These are phyloP conservation scores for Acropora tenuis DNA, from an alignment of 64 coral and sea anemone species.

Conservation along the genomic window DNA sequence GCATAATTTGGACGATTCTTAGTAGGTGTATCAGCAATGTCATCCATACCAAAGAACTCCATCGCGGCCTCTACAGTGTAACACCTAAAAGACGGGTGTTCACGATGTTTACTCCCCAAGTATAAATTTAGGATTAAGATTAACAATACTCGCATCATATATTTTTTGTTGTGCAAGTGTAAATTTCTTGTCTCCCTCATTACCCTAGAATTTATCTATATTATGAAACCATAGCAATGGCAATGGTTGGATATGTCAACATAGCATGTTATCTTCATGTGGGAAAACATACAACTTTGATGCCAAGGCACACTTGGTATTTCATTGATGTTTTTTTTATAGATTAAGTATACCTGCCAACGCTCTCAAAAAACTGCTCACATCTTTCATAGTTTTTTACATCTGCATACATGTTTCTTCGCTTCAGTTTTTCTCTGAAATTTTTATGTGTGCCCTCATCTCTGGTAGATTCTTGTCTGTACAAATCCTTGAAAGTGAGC, in stretches of 20 bases:
- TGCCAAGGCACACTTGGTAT: neutral
- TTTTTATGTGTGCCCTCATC: neutral
- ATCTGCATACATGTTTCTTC: conserved; percentile 1
- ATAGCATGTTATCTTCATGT: neutral
- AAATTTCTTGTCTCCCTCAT: neutral
- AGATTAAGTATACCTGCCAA: conserved; percentile 1
- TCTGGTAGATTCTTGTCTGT: conserved; percentile 1
- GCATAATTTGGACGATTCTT: conserved; percentile 8
- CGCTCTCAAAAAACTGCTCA: conserved; percentile 11
- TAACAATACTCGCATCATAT: neutral
- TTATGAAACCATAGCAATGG: neutral
- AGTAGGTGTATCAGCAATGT: conserved; percentile 5
- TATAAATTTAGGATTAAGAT: neutral
- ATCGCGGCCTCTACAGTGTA: neutral
- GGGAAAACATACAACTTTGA: neutral
- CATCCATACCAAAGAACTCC: conserved; percentile 11
- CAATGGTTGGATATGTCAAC: neutral
- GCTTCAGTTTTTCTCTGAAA: conserved; percentile 5
- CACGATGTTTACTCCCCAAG: conserved; percentile 5
- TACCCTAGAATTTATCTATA: neutral
- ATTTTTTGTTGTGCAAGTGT: neutral
- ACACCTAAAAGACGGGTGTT: neutral
- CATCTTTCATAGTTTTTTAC: neutral
- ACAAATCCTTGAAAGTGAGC: neutral
- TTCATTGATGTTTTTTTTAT: conserved; percentile 10